Conservation (phyloP, 2,888 invertebrate genomes). For the Pyrocoelia pectoralis region DNA sequence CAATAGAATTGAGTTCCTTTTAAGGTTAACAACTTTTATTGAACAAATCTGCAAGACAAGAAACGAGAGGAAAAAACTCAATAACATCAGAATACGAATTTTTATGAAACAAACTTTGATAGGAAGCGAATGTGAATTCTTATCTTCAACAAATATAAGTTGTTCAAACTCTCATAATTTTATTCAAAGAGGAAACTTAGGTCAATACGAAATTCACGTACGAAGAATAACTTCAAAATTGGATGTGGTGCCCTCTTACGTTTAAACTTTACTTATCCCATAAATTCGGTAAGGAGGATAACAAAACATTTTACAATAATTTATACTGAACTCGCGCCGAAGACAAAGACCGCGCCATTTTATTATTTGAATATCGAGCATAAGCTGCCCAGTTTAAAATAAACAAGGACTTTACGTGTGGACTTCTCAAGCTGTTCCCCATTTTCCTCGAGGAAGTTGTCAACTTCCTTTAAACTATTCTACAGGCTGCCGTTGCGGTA, state of each 20-base stretch:
- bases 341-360: constrained; percentile 27
- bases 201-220: constrained; percentile 51
- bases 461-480: constrained; percentile 16
- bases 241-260: constrained; percentile 48
- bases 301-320: constrained; percentile 17
- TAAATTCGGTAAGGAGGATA: constrained; percentile 23
- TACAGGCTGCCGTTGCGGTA: constrained; percentile 22
- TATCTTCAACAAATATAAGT: constrained; percentile 42
- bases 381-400: constrained; percentile 19
- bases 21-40: constrained; percentile 20
- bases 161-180: constrained; percentile 47
- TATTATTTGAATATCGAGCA: constrained; percentile 23
- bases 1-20: not conserved
- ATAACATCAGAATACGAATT: constrained; percentile 48
- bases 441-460: constrained; percentile 22
- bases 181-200: constrained; percentile 48
- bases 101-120: constrained; percentile 50
- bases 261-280: constrained; percentile 26
- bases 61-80: constrained; percentile 29
- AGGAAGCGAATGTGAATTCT: constrained; percentile 36
- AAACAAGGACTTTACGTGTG: constrained; percentile 26
- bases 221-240: constrained; percentile 52
- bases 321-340: constrained; percentile 7
- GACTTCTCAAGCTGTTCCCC: constrained; percentile 19
- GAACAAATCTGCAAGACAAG: constrained; percentile 10